Conservation (phyloP, 1,140 invertebrate species). For the Drosophila subobscura region DNA sequence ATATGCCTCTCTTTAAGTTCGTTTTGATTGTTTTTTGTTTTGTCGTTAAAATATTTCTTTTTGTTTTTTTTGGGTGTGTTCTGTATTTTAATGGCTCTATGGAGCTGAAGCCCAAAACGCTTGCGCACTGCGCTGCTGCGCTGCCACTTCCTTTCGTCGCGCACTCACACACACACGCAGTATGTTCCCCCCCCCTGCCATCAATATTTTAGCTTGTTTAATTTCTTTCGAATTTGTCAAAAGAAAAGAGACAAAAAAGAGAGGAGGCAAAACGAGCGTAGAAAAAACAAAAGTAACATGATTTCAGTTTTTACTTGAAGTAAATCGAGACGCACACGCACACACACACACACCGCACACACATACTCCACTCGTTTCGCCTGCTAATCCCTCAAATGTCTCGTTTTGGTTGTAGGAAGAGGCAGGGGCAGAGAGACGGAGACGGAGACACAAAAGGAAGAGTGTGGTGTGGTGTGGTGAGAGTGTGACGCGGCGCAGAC, state of each 20-base stretch:
- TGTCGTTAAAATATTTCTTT: slow-evolving; percentile 77
- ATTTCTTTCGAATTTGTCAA: slow-evolving; percentile 80
- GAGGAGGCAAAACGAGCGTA: slow-evolving; percentile 10
- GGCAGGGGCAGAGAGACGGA: background rate
- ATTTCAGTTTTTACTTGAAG: slow-evolving; percentile 77
- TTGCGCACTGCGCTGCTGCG: slow-evolving; percentile 51
- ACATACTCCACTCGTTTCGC: slow-evolving; percentile 49
- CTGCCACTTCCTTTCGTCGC: slow-evolving; percentile 75
- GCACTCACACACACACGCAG: slow-evolving; percentile 32
- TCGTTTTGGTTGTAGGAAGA: slow-evolving; percentile 17
- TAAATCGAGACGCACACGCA: slow-evolving; percentile 34
- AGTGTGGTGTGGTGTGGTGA: slow-evolving; percentile 1
- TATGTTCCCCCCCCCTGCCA: slow-evolving; percentile 23
- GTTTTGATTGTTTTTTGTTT: slow-evolving; percentile 47
- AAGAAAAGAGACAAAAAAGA: slow-evolving; percentile 43
- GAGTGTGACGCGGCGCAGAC: background rate
- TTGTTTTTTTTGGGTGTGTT: slow-evolving; percentile 79
- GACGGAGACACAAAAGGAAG: slow-evolving; percentile 12
- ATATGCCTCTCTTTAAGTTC: slow-evolving; percentile 17
- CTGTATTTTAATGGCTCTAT: slow-evolving; percentile 77
- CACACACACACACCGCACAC: slow-evolving; percentile 12
- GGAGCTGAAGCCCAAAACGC: slow-evolving; percentile 49
- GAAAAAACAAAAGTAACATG: slow-evolving; percentile 68
- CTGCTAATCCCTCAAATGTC: slow-evolving; percentile 68
- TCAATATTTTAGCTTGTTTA: slow-evolving; percentile 56